A percentile compares a stretch with the other conserved stretches of the same genome.
Evolutionary conservation across 1,140 invertebrate species (phyloP).

Genomic region (Ceratina australensis): DNA sequence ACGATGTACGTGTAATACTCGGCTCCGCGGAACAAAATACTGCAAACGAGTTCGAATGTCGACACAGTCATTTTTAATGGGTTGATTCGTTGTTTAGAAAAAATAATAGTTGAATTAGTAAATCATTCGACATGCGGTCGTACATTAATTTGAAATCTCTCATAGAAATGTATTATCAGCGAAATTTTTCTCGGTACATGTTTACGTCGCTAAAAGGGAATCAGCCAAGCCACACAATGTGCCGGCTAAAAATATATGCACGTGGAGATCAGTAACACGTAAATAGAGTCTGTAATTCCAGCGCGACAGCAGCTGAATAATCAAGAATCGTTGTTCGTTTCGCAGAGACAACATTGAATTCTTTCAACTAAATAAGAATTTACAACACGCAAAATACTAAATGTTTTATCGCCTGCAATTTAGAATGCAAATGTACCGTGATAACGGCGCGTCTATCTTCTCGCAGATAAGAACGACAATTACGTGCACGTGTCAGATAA

Average conservation of each 20-base stretch:
- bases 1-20: constrained; percentile 88
- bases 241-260: constrained; percentile 9
- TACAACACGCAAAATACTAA: no score
- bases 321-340: no score
- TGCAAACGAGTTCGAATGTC: constrained; percentile 69
- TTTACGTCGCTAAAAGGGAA: neutral
- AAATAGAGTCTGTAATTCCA: constrained; percentile 13
- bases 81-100: no score
- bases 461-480: neutral
- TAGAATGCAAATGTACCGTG: no score
- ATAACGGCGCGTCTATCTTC: neutral
- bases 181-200: neutral
- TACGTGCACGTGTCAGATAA: neutral
- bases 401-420: no score
- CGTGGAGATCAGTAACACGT: neutral
- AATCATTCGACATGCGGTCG: neutral
- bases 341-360: no score
- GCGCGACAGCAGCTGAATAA: no score
- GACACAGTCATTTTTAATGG: no score
- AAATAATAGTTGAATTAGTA: neutral
- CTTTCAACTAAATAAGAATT: no score
- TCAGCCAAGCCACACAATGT: neutral
- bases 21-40: constrained; percentile 85
- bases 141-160: no score
- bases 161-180: no score